These are phyloP conservation scores for Orcinus orca DNA, from an alignment of 2,113 vertebrate genomes.

Conservation along the genomic window DNA sequence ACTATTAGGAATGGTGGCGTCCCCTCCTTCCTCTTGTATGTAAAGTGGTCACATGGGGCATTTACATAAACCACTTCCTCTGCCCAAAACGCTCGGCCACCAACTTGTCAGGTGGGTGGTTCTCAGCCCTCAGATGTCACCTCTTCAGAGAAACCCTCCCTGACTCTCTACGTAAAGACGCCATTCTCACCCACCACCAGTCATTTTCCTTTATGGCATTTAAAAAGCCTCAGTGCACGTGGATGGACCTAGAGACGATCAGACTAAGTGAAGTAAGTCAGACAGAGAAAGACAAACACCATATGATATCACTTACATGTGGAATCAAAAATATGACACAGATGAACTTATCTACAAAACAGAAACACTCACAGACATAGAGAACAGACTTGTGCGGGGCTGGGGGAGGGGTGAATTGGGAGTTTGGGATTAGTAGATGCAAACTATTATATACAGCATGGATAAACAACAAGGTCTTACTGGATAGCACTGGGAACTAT, in stretches of 20 bases:
- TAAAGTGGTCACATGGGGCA: background rate
- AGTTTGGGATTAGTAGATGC: background rate
- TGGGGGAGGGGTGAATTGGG: rapidly evolving
- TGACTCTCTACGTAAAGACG: background rate
- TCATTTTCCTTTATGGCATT: background rate
- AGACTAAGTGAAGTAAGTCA: background rate
- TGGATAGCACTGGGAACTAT: background rate
- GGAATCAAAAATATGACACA: background rate
- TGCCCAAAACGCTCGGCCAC: background rate
- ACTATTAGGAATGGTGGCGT: background rate
- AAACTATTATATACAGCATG: background rate
- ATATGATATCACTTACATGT: background rate
- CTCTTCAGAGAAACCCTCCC: background rate
- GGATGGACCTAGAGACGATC: background rate
- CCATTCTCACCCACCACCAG: background rate
- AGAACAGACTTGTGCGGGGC: background rate
- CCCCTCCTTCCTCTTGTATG: background rate
- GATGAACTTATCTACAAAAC: background rate
- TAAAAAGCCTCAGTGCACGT: background rate
- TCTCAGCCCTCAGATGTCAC: background rate
- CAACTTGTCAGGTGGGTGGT: background rate
- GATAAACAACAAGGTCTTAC: background rate
- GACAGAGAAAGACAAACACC: background rate
- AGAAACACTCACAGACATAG: background rate
- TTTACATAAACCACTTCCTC: background rate